Conservation (phyloP, 2,797 vertebrate species). For the Steatocranus sp. region DNA sequence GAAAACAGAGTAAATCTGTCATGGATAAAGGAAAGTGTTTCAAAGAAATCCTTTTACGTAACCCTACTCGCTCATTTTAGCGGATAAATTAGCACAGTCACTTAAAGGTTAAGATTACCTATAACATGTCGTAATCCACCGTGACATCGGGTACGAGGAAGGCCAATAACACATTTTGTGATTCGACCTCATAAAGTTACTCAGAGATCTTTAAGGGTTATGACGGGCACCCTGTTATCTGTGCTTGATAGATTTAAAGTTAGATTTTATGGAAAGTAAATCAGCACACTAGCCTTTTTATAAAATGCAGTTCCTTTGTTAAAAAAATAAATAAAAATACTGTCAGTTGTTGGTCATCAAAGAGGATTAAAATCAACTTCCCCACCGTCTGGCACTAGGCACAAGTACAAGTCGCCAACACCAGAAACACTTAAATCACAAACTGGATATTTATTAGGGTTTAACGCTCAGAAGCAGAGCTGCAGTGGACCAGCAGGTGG, state of each 20-base stretch:
- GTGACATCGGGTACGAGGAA: accelerated
- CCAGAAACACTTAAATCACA: not conserved
- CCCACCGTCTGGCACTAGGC: accelerated
- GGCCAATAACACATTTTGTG: not conserved
- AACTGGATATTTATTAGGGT: not conserved
- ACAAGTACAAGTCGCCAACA: not conserved
- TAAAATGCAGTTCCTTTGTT: not conserved
- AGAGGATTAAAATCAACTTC: not conserved
- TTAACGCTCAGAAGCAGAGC: not conserved
- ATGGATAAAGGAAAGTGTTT: not conserved
- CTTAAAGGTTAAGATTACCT: accelerated
- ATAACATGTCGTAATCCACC: not conserved
- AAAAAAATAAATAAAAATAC: not conserved
- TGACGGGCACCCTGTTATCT: accelerated
- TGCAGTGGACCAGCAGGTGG: not conserved
- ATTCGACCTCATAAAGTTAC: not conserved
- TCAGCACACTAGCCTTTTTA: not conserved
- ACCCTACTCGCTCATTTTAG: not conserved
- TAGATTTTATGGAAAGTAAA: not conserved
- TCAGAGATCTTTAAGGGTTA: not conserved
- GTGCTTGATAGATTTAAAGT: not conserved
- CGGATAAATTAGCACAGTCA: accelerated
- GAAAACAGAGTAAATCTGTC: not conserved
- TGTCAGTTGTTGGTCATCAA: not conserved
- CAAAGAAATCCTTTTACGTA: not conserved